Base-by-base conservation (phyloP, 2,888 invertebrate genomes). In the Bruchidius siliquastri region DNA sequence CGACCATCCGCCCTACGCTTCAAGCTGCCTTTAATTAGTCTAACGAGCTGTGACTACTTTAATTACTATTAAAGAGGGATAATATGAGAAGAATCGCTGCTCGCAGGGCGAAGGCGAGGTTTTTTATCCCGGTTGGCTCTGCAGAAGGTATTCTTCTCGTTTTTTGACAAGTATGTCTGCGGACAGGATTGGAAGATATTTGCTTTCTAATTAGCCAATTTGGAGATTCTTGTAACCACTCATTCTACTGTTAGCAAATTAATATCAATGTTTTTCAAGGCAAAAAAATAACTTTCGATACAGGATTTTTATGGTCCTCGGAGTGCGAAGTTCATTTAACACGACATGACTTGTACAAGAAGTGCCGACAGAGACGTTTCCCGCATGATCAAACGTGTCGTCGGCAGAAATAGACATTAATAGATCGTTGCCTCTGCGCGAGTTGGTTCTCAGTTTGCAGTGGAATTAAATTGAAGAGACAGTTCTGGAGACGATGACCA, bases 11-110 rank as follows among this genome's bases (percentile, higher is more conserved):
- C 49, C 49, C 49, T 49, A 49, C 49, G 49, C 18, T 49, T 49
- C 49, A 49, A 49, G 49, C 49, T 49, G 49, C 49, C 78, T 79
- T 80, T 82, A 82, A 82, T 82, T 82, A 82, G 81, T 78, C 79
- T 81, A 82, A 82, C 80, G 81, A 82, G 79, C 82, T 79, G 80
- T 80, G 81, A 81, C 78, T 78, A 79, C 79, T 79, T 78, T 79
- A 81, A 81, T 81, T 78, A 78, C 73, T 49, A 49, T 49, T 49
- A 49, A 49, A 49, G 68, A 69, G 73, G 70, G 72, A 72, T 75
- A 76, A 76, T 74, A 73, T 70, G 71, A 66, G 73, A 71, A 72
- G 67, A n/a, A 68, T 69, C 72, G 49, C 72, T 70, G 18, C 49
- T 8, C 49, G 49, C 68, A n/a, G 49, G 13, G 3, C 26, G 26